Evolutionary conservation across 1,140 invertebrate species (phyloP), one percentile per base, ranked within the genome.

Genomic region (Lepidurus apus): DNA sequence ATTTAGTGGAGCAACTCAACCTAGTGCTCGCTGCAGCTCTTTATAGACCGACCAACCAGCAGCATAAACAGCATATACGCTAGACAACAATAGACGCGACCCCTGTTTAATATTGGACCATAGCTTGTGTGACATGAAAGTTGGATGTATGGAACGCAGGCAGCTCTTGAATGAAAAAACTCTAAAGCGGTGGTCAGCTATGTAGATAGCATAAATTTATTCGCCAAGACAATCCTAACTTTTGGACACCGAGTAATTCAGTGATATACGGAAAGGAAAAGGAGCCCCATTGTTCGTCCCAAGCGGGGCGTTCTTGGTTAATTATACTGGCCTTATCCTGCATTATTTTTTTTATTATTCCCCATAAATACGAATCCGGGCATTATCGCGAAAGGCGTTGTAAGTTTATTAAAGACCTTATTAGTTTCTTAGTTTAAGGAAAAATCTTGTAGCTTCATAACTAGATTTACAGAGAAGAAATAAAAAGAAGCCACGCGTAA

Each of bases 1-100:
- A 65, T 65, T 65, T 65, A 65, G 53, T 65, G 53, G 53, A 65
- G 53, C 53, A 65, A 65, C 53, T n/a, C 53, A 13, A 65, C 53
- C 17, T 47, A 47, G 7, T 65, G 53, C 53, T 65, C 53, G n/a
- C 17, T 17, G n/a, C 53, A 65, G 53, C 53, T 65, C 53, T 65
- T 65, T 65, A 65, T 65, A 65, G 53, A 65, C 53, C 53, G 17
- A 65, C 9, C 53, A 21, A 65, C 53, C 53, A 65, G 53, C 53
- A 65, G 53, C 53, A 65, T 65, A 65, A 65, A 65, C 53, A 65
- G 8, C n/a, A 65, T 21, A 65, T 65, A 65, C 17, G n/a, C 21
- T 65, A 65, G 34, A 65, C 53, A 65, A 65, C 53, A 65, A 65
- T 65, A 65, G 53, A 65, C 17, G 53, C 53, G 53, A 65, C 53